Conservation (phyloP, 2,113 vertebrate genomes). For the Sclerurus mexicanus region DNA sequence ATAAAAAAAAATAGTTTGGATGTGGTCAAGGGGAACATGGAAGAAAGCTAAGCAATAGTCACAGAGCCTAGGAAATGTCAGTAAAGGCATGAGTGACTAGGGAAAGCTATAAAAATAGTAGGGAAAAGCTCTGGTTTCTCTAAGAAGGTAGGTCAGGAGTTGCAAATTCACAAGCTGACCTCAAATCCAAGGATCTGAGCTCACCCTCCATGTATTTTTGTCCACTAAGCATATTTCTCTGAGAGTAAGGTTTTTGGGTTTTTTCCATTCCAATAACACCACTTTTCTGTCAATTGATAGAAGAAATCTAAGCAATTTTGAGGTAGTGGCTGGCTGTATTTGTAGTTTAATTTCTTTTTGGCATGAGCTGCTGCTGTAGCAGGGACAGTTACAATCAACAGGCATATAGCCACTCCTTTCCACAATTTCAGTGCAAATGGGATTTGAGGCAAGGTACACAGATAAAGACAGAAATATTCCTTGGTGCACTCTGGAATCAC, state of each 20-base stretch:
- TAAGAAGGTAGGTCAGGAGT: background rate
- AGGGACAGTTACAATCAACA: background rate
- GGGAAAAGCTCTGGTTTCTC: background rate
- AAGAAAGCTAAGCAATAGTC: slow-evolving; percentile 21
- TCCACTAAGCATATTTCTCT: background rate
- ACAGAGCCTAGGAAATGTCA: background rate
- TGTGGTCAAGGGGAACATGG: background rate
- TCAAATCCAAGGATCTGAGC: background rate
- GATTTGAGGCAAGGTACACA: background rate
- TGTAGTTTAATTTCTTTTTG: background rate
- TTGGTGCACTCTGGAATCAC: background rate
- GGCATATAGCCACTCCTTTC: background rate
- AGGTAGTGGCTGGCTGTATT: background rate
- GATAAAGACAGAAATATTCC: background rate
- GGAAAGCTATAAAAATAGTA: background rate
- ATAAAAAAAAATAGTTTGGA: background rate
- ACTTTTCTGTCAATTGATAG: background rate
- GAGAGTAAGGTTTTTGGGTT: background rate
- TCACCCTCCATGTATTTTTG: background rate
- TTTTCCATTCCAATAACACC: background rate
- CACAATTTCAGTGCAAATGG: background rate
- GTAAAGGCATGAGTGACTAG: background rate
- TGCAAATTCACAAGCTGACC: background rate
- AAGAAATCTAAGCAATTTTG: background rate
- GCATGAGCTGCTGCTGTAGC: background rate